phyloP scores from a whole-genome alignment of 2,888 invertebrate species.

The Heliconius ethilla region DNA sequence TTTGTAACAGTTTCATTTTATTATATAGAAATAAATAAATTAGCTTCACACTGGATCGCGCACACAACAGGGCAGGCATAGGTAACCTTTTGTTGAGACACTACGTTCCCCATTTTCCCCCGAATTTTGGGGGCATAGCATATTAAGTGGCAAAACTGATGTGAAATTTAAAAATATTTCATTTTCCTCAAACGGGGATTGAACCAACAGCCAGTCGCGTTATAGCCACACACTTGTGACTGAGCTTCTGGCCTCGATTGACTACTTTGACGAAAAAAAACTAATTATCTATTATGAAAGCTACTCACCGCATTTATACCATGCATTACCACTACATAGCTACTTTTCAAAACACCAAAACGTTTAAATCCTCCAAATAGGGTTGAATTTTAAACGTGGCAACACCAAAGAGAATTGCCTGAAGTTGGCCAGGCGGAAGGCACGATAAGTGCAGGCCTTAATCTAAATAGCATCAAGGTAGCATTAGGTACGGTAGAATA shows the following conservation, averaged over 20 bases:
- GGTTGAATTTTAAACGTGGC: slow-evolving; percentile 56
- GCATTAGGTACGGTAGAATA: slow-evolving; percentile 55
- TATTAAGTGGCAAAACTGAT: too few relatives aligned
- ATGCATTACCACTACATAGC: slow-evolving; percentile 61
- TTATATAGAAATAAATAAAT: too few relatives aligned
- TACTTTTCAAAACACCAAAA: slow-evolving; percentile 45
- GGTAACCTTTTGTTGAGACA: too few relatives aligned
- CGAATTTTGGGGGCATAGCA: too few relatives aligned
- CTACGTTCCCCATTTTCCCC: too few relatives aligned
- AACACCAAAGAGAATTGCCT: slow-evolving; percentile 58
- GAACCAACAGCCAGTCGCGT: too few relatives aligned
- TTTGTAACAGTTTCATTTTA: not conserved
- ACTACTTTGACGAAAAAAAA: slow-evolving; percentile 25
- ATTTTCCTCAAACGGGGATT: too few relatives aligned
- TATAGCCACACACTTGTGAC: too few relatives aligned
- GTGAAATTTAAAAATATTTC: too few relatives aligned
- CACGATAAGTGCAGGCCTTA: slow-evolving; percentile 73
- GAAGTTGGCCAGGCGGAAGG: slow-evolving; percentile 68
- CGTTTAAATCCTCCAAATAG: slow-evolving; percentile 54
- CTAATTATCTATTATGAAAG: slow-evolving; percentile 65
- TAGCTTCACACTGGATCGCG: too few relatives aligned
- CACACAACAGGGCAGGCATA: too few relatives aligned
- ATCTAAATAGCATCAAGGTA: slow-evolving; percentile 76
- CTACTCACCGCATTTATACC: slow-evolving; percentile 67
- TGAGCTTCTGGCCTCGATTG: too few relatives aligned